These are phyloP conservation scores for Bubo blakistoni DNA, from an alignment of 2,113 vertebrate species.

Conservation along the genomic window DNA sequence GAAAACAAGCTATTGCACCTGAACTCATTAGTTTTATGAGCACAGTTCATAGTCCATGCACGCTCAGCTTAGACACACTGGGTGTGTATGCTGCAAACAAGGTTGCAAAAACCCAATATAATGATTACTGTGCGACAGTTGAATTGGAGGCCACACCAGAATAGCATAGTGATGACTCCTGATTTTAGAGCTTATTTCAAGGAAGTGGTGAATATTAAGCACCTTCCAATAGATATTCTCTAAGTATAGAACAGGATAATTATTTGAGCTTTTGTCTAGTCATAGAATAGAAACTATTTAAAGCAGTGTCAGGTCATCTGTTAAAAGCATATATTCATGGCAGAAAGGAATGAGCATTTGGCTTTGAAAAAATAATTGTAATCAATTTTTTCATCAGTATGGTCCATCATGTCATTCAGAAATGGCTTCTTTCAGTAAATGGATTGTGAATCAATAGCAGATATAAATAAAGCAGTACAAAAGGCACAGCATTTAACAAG, in stretches of 20 bases:
- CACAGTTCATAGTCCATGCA: not conserved
- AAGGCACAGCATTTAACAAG: slow-evolving; percentile 34
- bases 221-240: slow-evolving; percentile 15
- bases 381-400: slow-evolving; percentile 37
- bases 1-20: not conserved
- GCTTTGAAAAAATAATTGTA: slow-evolving; percentile 47
- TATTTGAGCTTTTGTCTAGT: slow-evolving; percentile 48
- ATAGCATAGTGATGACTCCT: not conserved
- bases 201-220: not conserved
- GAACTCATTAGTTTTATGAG: not conserved
- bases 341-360: slow-evolving; percentile 7
- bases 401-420: slow-evolving; percentile 32
- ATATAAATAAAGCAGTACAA: slow-evolving; percentile 55
- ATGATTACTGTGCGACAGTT: not conserved
- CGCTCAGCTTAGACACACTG: not conserved
- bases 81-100: not conserved
- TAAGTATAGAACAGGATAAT: slow-evolving; percentile 30
- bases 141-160: not conserved
- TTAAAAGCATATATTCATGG: slow-evolving; percentile 34
- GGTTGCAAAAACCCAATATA: not conserved
- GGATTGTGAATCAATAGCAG: slow-evolving; percentile 65
- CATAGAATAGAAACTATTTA: slow-evolving; percentile 56
- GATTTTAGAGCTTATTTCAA: slow-evolving; percentile 3
- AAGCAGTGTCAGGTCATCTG: slow-evolving; percentile 35
- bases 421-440: slow-evolving; percentile 68